Conservation (phyloP, 2,888 invertebrate genomes). For the Adelognathus sp. region DNA sequence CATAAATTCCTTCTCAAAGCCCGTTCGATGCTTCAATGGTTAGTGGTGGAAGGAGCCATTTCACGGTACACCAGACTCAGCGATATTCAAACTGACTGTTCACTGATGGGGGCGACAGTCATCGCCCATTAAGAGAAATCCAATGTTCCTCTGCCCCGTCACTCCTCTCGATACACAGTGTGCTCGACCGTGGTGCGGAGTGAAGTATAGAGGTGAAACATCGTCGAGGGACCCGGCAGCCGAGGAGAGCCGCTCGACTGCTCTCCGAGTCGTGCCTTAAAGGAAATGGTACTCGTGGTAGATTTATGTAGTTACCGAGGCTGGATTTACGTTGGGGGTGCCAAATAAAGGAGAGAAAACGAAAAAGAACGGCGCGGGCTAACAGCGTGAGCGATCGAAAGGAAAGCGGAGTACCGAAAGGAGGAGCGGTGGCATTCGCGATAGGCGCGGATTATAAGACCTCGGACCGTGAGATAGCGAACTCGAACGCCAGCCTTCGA, state of each 20-base stretch:
- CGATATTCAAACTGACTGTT: constrained; percentile 44
- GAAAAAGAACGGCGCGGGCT: neutral
- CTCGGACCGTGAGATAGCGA: constrained; percentile 45
- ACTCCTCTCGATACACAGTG: neutral
- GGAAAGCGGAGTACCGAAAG: constrained; percentile 27
- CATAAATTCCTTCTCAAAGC: constrained; percentile 42
- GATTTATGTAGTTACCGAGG: constrained; percentile 57
- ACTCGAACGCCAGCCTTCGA: constrained; percentile 37
- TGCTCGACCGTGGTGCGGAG: neutral
- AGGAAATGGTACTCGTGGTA: constrained; percentile 52
- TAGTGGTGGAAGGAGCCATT: neutral
- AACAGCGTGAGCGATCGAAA: constrained; percentile 9
- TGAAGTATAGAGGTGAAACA: constrained; percentile 24
- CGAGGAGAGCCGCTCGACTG: constrained; percentile 27
- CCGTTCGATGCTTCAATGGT: neutral
- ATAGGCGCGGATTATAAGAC: constrained; percentile 49
- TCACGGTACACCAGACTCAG: constrained; percentile 7
- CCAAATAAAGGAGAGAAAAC: constrained; percentile 30
- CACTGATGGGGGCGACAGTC: constrained; percentile 30
- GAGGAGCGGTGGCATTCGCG: constrained; percentile 43
- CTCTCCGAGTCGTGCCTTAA: constrained; percentile 39
- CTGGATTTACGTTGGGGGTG: constrained; percentile 47
- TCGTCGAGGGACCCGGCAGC: constrained; percentile 33
- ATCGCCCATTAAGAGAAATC: constrained; percentile 51
- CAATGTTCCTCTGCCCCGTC: constrained; percentile 1